A percentile compares a stretch with the other conserved stretches of the same genome.
Evolutionary conservation across 2,113 vertebrate genomes (phyloP).

Genomic region (Gallinago paraguaiae): DNA sequence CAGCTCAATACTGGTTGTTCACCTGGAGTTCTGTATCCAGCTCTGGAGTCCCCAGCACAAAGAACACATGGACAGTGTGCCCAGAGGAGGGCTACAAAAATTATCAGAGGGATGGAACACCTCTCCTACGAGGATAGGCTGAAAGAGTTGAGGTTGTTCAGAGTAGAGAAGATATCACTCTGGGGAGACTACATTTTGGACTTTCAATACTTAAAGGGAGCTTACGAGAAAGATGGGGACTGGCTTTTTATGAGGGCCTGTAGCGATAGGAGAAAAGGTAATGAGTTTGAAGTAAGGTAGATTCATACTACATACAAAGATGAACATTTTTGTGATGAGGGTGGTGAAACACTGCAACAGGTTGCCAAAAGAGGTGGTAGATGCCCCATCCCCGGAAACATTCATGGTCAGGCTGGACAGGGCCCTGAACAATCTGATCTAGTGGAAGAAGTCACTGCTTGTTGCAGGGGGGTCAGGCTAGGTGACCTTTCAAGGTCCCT

Average conservation of each 20-base stretch:
- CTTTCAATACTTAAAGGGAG: neutral
- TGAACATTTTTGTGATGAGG: accelerated
- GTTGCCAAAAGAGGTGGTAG: neutral
- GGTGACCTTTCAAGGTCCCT: neutral
- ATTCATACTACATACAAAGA: neutral
- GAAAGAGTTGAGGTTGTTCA: neutral
- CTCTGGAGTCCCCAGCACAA: neutral
- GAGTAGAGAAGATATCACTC: neutral
- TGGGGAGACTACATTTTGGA: accelerated
- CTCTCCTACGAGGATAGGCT: neutral
- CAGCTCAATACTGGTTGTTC: neutral
- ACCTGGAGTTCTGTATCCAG: neutral
- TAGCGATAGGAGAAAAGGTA: neutral
- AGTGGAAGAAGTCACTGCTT: neutral
- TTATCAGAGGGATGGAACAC: neutral
- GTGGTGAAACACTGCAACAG: neutral
- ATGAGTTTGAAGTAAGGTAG: neutral
- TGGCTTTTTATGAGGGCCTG: neutral
- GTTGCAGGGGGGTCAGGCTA: neutral
- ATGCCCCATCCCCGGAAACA: neutral
- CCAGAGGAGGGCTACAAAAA: neutral
- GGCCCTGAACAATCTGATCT: neutral
- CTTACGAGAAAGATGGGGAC: neutral
- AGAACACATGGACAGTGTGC: accelerated
- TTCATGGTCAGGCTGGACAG: neutral